A percentile compares a stretch with the other conserved stretches of the same genome.
phyloP scores from a whole-genome alignment of 2,113 vertebrate species.

The Oostethus manadensis region DNA sequence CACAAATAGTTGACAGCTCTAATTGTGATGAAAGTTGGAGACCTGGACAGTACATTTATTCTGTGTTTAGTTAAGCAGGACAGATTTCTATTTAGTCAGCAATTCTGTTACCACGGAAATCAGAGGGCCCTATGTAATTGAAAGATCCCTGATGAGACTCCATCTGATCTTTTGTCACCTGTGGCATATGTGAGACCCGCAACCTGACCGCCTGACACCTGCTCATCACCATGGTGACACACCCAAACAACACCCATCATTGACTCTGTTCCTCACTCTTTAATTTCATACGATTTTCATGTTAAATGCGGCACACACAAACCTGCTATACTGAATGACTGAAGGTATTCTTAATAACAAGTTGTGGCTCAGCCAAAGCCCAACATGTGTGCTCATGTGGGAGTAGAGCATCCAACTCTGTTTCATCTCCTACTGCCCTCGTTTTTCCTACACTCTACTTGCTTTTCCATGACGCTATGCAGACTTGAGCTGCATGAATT shows the following conservation, averaged over 20 bases:
- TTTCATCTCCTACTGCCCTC: neutral
- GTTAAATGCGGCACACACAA: neutral
- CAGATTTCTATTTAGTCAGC: too few species aligned
- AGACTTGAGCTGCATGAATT: neutral
- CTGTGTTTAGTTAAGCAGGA: too few species aligned
- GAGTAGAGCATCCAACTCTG: neutral
- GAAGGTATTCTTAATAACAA: neutral
- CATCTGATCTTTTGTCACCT: neutral
- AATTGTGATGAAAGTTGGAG: too few species aligned
- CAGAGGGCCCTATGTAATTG: neutral
- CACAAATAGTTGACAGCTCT: too few species aligned
- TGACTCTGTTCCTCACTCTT: neutral
- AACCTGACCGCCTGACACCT: conserved; percentile 5
- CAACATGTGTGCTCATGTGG: neutral
- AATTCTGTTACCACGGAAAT: too few species aligned
- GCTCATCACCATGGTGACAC: conserved; percentile 2
- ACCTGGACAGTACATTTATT: too few species aligned
- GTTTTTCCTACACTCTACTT: neutral
- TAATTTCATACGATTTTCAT: neutral
- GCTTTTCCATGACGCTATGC: neutral
- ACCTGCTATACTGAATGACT: neutral
- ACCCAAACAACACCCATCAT: conserved; percentile 1
- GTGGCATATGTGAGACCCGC: neutral
- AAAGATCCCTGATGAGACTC: neutral
- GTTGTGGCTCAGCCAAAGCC: neutral